phyloP scores from a whole-genome alignment of 2,113 vertebrate genomes.

The Parus major region DNA sequence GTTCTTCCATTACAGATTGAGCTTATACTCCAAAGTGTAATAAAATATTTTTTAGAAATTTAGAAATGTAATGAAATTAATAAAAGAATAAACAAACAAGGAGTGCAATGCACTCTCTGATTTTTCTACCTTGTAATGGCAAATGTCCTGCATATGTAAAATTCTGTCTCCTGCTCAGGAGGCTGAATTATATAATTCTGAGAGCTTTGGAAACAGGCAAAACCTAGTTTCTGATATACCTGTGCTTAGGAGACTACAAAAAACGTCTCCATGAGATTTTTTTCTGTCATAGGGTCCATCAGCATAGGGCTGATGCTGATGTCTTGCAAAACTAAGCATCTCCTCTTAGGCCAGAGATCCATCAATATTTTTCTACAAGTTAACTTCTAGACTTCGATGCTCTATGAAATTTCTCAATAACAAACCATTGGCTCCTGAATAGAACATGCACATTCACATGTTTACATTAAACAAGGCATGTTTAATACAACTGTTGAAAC shows the following conservation, averaged over 20 bases:
- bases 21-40: neutral
- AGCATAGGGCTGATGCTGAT: neutral
- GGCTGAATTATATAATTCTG: neutral
- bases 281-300: neutral
- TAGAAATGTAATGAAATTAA: neutral
- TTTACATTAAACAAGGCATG: accelerated
- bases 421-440: neutral
- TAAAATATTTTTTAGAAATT: neutral
- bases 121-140: neutral
- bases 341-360: neutral
- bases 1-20: neutral
- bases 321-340: neutral
- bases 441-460: neutral
- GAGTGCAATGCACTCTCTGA: accelerated
- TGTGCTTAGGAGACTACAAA: neutral
- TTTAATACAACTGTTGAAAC: neutral
- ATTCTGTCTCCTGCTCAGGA: neutral
- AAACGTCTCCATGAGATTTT: neutral
- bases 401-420: neutral
- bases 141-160: neutral
- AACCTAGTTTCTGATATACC: neutral
- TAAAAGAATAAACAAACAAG: neutral
- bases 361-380: neutral
- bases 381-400: neutral
- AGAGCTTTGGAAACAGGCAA: neutral